Conservation (phyloP, 2,113 vertebrate species). For the Paedocypris sp. region DNA sequence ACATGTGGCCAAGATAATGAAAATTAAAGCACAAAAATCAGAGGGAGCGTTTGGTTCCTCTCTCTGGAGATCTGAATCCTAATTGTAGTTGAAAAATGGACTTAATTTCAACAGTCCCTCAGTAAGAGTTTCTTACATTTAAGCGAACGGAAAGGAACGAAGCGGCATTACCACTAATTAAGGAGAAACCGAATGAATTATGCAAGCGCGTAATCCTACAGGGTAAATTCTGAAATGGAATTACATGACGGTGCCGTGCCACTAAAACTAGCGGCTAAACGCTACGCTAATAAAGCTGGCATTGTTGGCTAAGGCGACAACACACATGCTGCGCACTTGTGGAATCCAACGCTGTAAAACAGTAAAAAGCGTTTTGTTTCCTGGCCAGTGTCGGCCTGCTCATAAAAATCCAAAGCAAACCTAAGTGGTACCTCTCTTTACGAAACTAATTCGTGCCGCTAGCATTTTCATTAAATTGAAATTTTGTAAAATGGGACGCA, state of each 20-base stretch:
- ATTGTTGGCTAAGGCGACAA: neutral
- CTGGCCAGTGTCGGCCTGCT: neutral
- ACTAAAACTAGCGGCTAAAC: constrained; percentile 1
- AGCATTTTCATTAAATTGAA: too few species aligned
- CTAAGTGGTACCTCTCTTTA: too few species aligned
- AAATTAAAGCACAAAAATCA: constrained; percentile 37
- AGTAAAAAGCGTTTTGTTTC: neutral
- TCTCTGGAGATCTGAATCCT: constrained; percentile 38
- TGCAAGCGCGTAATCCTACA: constrained; percentile 43
- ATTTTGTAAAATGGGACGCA: too few species aligned
- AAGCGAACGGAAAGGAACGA: constrained; percentile 45
- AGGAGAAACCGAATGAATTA: constrained; percentile 49
- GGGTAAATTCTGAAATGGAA: constrained; percentile 30
- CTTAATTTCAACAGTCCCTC: constrained; percentile 38
- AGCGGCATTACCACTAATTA: constrained; percentile 54
- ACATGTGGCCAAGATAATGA: constrained; percentile 36
- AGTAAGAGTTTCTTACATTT: constrained; percentile 30
- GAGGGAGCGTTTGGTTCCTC: constrained; percentile 20
- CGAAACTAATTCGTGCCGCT: too few species aligned
- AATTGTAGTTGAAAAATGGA: constrained; percentile 38
- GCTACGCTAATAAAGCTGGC: neutral
- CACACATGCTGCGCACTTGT: neutral
- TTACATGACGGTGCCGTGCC: constrained; percentile 1
- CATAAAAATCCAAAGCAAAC: too few species aligned
- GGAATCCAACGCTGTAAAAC: neutral